These are phyloP conservation scores for Iselma pallidipennis DNA, from an alignment of 2,888 invertebrate genomes.

Conservation along the genomic window DNA sequence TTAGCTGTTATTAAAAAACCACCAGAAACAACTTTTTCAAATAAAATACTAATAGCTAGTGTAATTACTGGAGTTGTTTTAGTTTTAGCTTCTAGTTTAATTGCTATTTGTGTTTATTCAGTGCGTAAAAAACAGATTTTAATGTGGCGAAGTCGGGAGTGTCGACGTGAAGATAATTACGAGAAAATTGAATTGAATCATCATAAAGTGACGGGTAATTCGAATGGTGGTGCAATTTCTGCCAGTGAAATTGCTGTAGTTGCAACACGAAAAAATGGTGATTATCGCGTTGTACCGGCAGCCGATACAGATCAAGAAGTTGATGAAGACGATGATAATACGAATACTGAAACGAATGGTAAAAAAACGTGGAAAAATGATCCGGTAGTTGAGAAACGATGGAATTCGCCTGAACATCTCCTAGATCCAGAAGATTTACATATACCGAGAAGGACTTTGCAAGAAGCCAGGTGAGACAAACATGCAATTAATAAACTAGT, in stretches of 20 bases:
- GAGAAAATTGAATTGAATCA: constrained; percentile 79
- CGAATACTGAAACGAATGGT: constrained; percentile 40
- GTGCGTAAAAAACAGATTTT: constrained; percentile 66
- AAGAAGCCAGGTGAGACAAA: constrained; percentile 63
- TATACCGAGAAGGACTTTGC: constrained; percentile 62
- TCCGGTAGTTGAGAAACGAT: constrained; percentile 31
- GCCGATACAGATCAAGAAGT: constrained; percentile 63
- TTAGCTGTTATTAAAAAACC: constrained; percentile 70
- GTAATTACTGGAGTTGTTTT: constrained; percentile 69
- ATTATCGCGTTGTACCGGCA: constrained; percentile 71
- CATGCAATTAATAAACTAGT: not conserved
- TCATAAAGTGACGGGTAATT: constrained; percentile 56
- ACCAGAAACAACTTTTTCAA: constrained; percentile 63
- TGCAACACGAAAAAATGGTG: constrained; percentile 64
- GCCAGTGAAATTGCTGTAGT: constrained; percentile 48
- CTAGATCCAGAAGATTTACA: constrained; percentile 53
- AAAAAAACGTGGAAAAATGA: constrained; percentile 32
- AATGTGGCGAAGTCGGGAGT: constrained; percentile 57
- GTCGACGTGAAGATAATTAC: constrained; percentile 65
- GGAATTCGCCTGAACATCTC: constrained; percentile 45
- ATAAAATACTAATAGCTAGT: constrained; percentile 68
- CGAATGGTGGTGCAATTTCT: constrained; percentile 38
- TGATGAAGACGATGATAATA: constrained; percentile 63
- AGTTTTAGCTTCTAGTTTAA: constrained; percentile 68
- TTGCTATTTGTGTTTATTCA: constrained; percentile 66